Evolutionary conservation across 2,888 invertebrate genomes (phyloP), one percentile per base, ranked within the genome.

Genomic region (Pristionchus exspectatus): DNA sequence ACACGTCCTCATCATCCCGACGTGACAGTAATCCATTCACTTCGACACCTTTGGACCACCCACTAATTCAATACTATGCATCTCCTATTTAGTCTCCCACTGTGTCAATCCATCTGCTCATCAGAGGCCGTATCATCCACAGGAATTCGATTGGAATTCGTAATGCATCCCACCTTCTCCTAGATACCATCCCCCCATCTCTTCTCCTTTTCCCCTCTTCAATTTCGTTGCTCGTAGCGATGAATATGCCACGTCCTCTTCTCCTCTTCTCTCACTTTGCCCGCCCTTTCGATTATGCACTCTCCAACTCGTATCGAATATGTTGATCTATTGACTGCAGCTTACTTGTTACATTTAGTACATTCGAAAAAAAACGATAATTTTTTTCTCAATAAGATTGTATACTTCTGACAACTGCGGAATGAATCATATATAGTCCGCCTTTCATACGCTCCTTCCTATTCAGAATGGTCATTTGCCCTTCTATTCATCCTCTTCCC

Each of bases 161-260:
- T 63, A 63, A 63, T 63, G 30, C 30, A 30, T 30, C 72, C 30
- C 18, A 33, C 72, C 72, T 7, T 14, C 69, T 72, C 72, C 30
- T 33, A 77, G 74, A 77, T 44, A 44, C 69, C 69, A 24, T 38
- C 33, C 27, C 69, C n/a, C 16, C 27, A 4, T 14, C 5, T 69
- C 69, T 69, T 33, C 33, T 14, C 72, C 27, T 27, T 21, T 30
- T 72, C 33, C 33, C 72, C 21, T 74, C 38, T 38, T 38, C 38
- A 38, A 18, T 74, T 21, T 10, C 74, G 21, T 21, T 33, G 9
- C 18, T 74, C 74, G 74, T 69, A 69, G 69, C 69, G 44, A 38
- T 69, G 69, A 27, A 72, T 63, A 63, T 30, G 69, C 69, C 74
- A 74, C 74, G 33, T 33, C 74, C 74, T 38, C 21, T 44, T 44